Evolutionary conservation across 2,113 vertebrate species (phyloP), one percentile per base, ranked within the genome.

Genomic region (Phaethornis superciliosus): DNA sequence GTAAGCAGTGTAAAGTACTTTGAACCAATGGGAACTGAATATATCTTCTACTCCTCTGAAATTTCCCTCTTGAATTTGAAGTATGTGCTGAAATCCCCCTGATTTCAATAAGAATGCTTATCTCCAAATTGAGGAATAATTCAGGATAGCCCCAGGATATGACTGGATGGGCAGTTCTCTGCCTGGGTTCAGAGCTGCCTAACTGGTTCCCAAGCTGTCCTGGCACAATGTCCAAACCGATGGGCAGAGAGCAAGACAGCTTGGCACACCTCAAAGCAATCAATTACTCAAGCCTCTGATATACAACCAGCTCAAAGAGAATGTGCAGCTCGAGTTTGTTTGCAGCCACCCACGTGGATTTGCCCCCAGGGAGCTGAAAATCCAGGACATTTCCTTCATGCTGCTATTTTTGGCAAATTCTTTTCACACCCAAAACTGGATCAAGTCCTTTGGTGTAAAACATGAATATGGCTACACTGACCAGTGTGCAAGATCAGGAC

Each of bases 121-220:
- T 82, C 81, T 87, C 40, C 55, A 68, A 52, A 56, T 2, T 0
- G 8, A 74, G 44, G 20, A n/a, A 64, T 70, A 81, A 92, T 83
- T 93, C 81, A 89, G 64, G 69, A 83, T 24, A 93, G 94, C 85
- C 65, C 64, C 64, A 91, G 95, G 56, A 52, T 44, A 63, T 2
- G 52, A 92, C 51, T 59, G 88, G 81, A 94, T 91, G 89, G 94
- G 94, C 95, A 96, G 90, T 75, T 88, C 93, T 97, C 88, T 42
- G 30, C 76, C 30, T 16, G 37, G 51, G 60, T 21, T 78, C 60
- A 42, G 80, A 32, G 55, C 37, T 84, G 46, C 56, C 70, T 54
- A 28, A 49, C 35, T 27, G 46, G 26, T 30, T 20, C 2, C 0
- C 35, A 47, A 44, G 12, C 19, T 54, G 18, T 67, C 69, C n/a